A percentile compares a stretch with the other conserved stretches of the same genome.
phyloP scores from a whole-genome alignment of 2,797 vertebrate genomes.

The Otus scops region DNA sequence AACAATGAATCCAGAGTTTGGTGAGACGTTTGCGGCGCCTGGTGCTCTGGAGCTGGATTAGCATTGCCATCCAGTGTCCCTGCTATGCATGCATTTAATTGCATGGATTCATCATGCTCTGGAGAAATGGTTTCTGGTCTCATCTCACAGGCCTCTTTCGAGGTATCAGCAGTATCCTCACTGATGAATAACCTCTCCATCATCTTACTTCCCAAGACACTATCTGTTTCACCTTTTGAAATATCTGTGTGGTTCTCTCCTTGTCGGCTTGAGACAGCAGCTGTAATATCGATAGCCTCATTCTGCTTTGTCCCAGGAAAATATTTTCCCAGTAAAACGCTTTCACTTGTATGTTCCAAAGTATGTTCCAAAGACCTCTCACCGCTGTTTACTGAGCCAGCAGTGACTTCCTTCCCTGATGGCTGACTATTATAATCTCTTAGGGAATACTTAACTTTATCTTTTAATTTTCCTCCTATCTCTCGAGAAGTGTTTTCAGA shows the following conservation, averaged over 20 bases:
- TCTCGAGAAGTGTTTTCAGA: conserved; percentile 45
- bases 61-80: conserved; percentile 69
- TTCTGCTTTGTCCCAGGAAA: conserved; percentile 27
- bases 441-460: conserved; percentile 24
- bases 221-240: conserved; percentile 37
- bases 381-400: conserved; percentile 18
- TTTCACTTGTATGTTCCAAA: background rate
- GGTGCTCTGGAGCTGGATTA: conserved; percentile 57
- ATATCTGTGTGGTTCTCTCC: background rate
- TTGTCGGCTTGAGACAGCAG: background rate
- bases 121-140: conserved; percentile 13
- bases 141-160: background rate
- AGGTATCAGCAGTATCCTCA: background rate
- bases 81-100: background rate
- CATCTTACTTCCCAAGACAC: background rate
- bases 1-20: conserved; percentile 27
- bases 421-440: conserved; percentile 24
- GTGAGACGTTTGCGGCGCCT: background rate
- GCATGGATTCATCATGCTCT: conserved; percentile 13
- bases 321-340: background rate
- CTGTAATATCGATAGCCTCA: background rate
- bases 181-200: conserved; percentile 45
- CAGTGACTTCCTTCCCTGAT: conserved; percentile 20
- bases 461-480: conserved; percentile 51
- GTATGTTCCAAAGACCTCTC: background rate